phyloP scores from a whole-genome alignment of 92 coral and sea anemone genomes.

The Parazoanthus swiftii region DNA sequence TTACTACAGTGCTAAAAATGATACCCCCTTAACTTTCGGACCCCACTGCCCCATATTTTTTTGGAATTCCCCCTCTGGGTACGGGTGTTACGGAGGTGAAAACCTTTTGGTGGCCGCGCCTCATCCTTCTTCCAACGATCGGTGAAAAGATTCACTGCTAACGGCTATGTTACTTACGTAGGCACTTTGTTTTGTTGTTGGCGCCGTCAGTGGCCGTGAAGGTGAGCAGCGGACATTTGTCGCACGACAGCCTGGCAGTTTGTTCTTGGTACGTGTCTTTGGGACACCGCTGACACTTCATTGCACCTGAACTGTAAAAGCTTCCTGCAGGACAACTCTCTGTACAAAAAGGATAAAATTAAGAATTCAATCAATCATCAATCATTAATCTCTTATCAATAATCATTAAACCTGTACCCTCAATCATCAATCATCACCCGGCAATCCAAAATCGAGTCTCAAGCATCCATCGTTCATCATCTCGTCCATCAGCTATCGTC shows the following conservation, averaged over 20 bases:
- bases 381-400: too few relatives aligned
- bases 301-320: conserved; percentile 49
- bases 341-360: conserved; percentile 26
- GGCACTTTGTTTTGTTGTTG: conserved; percentile 68
- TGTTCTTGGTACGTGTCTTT: conserved; percentile 68
- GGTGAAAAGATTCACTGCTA: background rate
- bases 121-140: too few relatives aligned
- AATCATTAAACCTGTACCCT: too few relatives aligned
- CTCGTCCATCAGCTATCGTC: too few relatives aligned
- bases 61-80: too few relatives aligned
- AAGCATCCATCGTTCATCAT: too few relatives aligned
- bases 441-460: too few relatives aligned
- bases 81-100: too few relatives aligned
- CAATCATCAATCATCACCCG: background rate
- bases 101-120: too few relatives aligned
- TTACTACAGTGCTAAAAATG: too few relatives aligned
- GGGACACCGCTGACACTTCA: conserved; percentile 68
- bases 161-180: conserved; percentile 53
- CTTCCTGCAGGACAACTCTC: conserved; percentile 91
- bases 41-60: too few relatives aligned
- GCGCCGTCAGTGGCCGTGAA: conserved; percentile 61
- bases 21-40: too few relatives aligned
- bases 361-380: background rate
- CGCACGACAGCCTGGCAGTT: conserved; percentile 71
- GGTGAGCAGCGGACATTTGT: conserved; percentile 60